Conservation (phyloP, 2,888 invertebrate species). For the Gymnoscelis rufifasciata region DNA sequence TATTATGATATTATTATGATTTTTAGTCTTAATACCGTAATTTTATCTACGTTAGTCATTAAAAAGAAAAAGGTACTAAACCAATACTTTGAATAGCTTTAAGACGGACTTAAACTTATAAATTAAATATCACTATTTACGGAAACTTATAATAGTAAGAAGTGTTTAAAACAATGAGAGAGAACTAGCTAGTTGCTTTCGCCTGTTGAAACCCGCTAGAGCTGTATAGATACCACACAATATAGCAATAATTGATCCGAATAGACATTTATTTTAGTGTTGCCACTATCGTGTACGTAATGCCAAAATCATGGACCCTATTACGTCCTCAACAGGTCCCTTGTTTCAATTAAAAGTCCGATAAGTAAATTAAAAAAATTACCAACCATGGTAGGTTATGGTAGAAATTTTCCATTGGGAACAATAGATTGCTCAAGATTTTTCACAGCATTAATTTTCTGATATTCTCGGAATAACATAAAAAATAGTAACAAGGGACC, state of each 20-base stretch:
- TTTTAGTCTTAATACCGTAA: too few species aligned
- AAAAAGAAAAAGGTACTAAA: too few species aligned
- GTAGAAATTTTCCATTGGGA: not conserved
- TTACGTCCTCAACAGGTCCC: not conserved
- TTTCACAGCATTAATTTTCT: not conserved
- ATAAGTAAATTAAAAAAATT: not conserved
- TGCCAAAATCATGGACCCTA: constrained; percentile 31
- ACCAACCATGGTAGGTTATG: not conserved
- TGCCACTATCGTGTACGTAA: constrained; percentile 25
- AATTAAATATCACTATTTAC: too few species aligned
- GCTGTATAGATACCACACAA: constrained; percentile 4
- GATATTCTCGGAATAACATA: not conserved
- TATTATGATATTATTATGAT: too few species aligned
- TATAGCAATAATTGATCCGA: constrained; percentile 25
- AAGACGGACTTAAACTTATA: too few species aligned
- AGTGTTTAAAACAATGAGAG: not conserved
- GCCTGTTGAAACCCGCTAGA: constrained; percentile 2
- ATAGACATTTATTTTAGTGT: constrained; percentile 22
- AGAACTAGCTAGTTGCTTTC: constrained; percentile 3
- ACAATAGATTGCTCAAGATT: constrained; percentile 3
- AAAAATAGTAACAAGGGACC: not conserved
- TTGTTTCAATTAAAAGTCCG: not conserved
- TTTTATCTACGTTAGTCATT: too few species aligned
- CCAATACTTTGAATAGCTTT: too few species aligned
- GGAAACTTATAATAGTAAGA: not conserved